phyloP scores from a whole-genome alignment of 2,797 vertebrate species.

The Pangasius larnaudii region DNA sequence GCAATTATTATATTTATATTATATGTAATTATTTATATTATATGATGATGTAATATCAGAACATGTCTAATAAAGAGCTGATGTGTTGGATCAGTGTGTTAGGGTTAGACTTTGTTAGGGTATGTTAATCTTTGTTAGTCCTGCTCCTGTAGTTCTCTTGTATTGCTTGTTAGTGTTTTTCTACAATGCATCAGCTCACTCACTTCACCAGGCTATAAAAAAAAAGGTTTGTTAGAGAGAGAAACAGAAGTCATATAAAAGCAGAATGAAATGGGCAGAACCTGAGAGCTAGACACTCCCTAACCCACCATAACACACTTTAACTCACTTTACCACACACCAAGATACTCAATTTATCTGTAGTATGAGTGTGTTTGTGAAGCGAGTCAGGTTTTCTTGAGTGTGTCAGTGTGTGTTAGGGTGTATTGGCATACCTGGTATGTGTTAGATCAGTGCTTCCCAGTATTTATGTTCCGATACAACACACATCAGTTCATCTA shows the following conservation, averaged over 20 bases:
- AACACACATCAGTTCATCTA: neutral
- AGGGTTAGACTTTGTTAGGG: neutral
- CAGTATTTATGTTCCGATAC: neutral
- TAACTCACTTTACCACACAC: neutral
- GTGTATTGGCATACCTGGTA: neutral
- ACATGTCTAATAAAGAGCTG: neutral
- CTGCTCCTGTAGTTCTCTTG: neutral
- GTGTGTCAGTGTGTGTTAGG: neutral
- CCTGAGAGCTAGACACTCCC: neutral
- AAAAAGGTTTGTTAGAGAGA: neutral
- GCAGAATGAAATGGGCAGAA: neutral
- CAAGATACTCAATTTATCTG: neutral
- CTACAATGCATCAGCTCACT: neutral
- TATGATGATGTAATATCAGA: neutral
- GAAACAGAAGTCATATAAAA: neutral
- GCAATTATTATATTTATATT: neutral
- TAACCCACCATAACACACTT: neutral
- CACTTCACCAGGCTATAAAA: neutral
- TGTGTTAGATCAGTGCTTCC: neutral
- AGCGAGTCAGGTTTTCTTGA: neutral
- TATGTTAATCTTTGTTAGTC: neutral
- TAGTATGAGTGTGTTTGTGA: neutral
- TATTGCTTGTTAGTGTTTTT: neutral
- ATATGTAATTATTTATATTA: neutral
- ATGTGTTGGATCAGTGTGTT: neutral